Percentiles rank a stretch among this genome's conserved stretches.
phyloP scores from a whole-genome alignment of 2,797 vertebrate genomes.

The Anguilla pacifica region DNA sequence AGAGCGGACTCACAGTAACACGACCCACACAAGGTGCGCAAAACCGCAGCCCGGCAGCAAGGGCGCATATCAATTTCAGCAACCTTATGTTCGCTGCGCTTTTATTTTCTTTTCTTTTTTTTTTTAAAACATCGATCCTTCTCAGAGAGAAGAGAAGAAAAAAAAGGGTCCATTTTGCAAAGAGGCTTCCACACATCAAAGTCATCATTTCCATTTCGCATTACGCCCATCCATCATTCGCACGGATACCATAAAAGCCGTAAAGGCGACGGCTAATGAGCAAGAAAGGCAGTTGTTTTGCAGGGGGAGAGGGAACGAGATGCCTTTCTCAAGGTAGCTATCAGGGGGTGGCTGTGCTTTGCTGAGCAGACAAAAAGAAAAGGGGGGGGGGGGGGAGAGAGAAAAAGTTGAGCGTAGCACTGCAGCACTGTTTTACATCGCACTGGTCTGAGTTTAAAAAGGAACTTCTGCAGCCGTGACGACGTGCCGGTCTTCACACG shows the following conservation, averaged over 20 bases:
- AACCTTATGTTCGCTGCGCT: not conserved
- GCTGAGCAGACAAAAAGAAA: not conserved
- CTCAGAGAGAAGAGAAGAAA: not conserved
- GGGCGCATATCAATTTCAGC: not conserved
- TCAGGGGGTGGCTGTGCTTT: not conserved
- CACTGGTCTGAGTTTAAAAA: not conserved
- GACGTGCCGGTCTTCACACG: no score
- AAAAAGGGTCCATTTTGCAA: not conserved
- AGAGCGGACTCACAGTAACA: not conserved
- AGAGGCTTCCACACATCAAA: not conserved
- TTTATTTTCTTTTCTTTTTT: not conserved
- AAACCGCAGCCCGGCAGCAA: not conserved
- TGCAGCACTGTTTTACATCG: not conserved
- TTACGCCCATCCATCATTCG: slow-evolving; percentile 9
- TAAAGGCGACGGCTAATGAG: not conserved
- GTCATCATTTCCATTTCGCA: not conserved
- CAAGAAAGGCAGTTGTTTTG: not conserved
- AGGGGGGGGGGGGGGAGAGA: not conserved
- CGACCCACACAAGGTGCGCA: not conserved
- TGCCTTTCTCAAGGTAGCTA: not conserved
- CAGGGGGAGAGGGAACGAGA: not conserved
- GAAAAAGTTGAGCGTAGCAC: not conserved
- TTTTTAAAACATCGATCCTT: not conserved
- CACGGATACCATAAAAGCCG: slow-evolving; percentile 10
- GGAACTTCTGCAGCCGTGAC: not conserved